These are phyloP conservation scores for Alcis repandata DNA, from an alignment of 2,888 invertebrate genomes.

Conservation along the genomic window DNA sequence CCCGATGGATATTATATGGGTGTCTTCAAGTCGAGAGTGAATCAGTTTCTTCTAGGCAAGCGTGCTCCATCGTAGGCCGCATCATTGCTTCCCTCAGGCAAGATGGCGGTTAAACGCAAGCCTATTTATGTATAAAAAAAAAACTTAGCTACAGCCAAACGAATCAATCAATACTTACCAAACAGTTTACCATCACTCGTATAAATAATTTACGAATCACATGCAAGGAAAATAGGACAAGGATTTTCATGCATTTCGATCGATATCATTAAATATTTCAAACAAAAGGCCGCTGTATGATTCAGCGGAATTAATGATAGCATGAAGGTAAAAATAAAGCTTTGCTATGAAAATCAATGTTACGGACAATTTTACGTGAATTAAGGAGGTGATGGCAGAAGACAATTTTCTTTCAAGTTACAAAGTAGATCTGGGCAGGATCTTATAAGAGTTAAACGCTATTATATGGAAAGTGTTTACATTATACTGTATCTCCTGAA, in stretches of 20 bases:
- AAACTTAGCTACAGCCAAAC: not conserved
- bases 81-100: too few relatives aligned
- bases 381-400: not conserved
- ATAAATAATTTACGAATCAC: conserved; percentile 30
- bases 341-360: conserved; percentile 11
- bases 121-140: too few relatives aligned
- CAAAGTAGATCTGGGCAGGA: not conserved
- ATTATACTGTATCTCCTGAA: too few relatives aligned
- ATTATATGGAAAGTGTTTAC: too few relatives aligned
- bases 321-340: conserved; percentile 8
- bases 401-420: not conserved
- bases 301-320: not conserved
- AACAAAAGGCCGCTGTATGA: conserved; percentile 20
- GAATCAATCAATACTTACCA: conserved; percentile 15
- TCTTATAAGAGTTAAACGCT: too few relatives aligned
- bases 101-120: too few relatives aligned
- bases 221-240: conserved; percentile 62
- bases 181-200: not conserved
- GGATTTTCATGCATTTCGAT: conserved; percentile 45
- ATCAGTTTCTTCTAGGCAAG: too few relatives aligned
- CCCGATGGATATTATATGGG: too few relatives aligned
- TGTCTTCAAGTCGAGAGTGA: too few relatives aligned
- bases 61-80: too few relatives aligned
- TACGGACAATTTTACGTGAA: not conserved
- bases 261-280: conserved; percentile 33